Conservation (phyloP, 2,797 vertebrate genomes). For the Gallinago solitaria region DNA sequence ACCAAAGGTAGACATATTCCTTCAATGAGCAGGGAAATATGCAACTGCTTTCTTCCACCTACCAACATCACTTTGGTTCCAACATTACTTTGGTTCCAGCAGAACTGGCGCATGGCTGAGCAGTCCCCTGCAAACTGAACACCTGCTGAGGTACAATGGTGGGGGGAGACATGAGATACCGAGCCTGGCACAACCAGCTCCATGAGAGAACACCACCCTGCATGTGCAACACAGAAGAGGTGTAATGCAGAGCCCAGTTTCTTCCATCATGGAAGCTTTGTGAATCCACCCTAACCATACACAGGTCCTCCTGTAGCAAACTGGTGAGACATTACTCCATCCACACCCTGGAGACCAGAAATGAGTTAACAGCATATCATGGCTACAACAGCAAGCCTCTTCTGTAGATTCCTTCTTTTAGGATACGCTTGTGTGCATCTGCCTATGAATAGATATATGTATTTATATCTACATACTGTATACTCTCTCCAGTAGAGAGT, state of each 20-base stretch:
- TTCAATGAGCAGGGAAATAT: not conserved
- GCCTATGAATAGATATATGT: too few relatives aligned
- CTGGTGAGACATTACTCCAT: not conserved
- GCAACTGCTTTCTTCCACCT: not conserved
- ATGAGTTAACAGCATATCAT: not conserved
- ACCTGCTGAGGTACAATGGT: not conserved
- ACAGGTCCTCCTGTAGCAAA: not conserved
- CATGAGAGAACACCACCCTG: fast-evolving
- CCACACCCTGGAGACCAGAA: not conserved
- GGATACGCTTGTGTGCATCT: not conserved
- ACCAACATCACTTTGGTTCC: not conserved
- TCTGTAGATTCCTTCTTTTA: not conserved
- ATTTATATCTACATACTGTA: not conserved
- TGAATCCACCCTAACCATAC: not conserved
- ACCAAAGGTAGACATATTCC: not conserved
- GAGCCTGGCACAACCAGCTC: not conserved
- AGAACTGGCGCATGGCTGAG: not conserved
- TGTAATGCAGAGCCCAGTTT: not conserved
- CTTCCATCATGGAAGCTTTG: not conserved
- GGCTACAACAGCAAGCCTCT: not conserved
- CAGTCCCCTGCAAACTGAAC: not conserved
- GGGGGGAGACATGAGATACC: not conserved
- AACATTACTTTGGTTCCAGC: not conserved
- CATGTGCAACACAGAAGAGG: fast-evolving
- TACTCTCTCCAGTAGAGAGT: not conserved